A percentile compares a stretch with the other conserved stretches of the same genome.
Evolutionary conservation across 2,797 vertebrate species (phyloP).

Genomic region (Huso huso): DNA sequence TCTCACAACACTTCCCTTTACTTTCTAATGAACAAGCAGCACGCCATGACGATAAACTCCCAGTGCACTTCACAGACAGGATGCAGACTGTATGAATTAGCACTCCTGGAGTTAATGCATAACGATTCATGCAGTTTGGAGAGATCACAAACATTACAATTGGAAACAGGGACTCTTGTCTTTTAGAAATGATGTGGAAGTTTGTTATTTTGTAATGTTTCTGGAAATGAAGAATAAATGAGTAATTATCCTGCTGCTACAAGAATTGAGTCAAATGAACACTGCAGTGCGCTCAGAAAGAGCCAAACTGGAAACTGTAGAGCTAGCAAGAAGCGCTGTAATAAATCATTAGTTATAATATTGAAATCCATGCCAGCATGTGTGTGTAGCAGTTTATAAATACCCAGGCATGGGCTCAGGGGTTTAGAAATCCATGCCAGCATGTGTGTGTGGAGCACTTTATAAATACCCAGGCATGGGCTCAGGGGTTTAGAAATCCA

Average conservation of each 20-base stretch:
- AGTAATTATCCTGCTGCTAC: background rate
- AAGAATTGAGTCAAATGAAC: constrained; percentile 3
- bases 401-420: constrained; percentile 21
- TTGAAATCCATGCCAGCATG: constrained; percentile 15
- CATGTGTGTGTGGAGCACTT: too few species aligned
- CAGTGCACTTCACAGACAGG: too few species aligned
- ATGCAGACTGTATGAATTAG: too few species aligned
- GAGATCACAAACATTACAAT: too few species aligned
- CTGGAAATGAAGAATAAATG: background rate
- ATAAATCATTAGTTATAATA: constrained; percentile 25
- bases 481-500: too few species aligned
- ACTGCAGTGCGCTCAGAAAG: background rate
- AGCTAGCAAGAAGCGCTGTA: constrained; percentile 12
- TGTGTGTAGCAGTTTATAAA: constrained; percentile 24
- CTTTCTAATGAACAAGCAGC: too few species aligned
- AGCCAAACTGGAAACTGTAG: constrained; percentile 14
- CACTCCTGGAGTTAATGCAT: too few species aligned
- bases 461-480: too few species aligned
- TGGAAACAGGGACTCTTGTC: too few species aligned
- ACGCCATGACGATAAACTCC: too few species aligned
- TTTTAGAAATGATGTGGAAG: background rate
- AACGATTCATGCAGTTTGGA: too few species aligned
- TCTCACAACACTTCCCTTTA: too few species aligned
- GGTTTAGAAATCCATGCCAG: background rate
- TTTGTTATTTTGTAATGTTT: background rate